phyloP scores from a whole-genome alignment of 2,888 invertebrate species.

The Sussaba pulchella region DNA sequence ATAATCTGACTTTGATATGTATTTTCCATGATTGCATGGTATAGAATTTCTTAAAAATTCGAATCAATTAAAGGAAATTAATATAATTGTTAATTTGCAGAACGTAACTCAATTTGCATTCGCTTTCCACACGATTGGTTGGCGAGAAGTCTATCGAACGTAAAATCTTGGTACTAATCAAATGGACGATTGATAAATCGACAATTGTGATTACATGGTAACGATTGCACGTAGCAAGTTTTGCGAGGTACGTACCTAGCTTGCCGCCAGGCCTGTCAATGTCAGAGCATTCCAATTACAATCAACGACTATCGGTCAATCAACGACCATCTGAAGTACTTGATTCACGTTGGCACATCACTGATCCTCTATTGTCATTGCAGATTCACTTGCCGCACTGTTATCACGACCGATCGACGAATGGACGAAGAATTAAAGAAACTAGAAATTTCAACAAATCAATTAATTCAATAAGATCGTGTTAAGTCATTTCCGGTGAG shows the following conservation, averaged over 20 bases:
- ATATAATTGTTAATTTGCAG: too few species aligned
- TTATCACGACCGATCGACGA: constrained; percentile 21
- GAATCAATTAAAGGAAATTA: too few species aligned
- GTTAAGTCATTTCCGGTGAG: not conserved
- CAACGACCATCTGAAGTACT: constrained; percentile 23
- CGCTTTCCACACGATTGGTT: not conserved
- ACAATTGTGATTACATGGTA: too few species aligned
- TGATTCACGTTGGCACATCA: constrained; percentile 53
- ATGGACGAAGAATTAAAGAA: constrained; percentile 21
- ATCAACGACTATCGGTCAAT: constrained; percentile 57
- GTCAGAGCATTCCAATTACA: constrained; percentile 64
- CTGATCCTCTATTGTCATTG: constrained; percentile 52
- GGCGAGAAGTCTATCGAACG: not conserved
- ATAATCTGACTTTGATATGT: too few species aligned
- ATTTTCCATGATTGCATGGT: too few species aligned
- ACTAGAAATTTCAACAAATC: constrained; percentile 9
- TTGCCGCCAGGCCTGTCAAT: constrained; percentile 49
- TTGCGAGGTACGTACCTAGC: constrained; percentile 49
- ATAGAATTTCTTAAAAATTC: too few species aligned
- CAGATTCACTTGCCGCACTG: constrained; percentile 46
- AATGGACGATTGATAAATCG: not conserved
- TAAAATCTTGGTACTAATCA: not conserved
- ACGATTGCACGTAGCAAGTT: too few species aligned
- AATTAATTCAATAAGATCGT: not conserved
- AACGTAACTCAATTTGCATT: not conserved